These are phyloP conservation scores for Octopus bimaculoides DNA, from an alignment of 1,140 invertebrate species.

Conservation along the genomic window DNA sequence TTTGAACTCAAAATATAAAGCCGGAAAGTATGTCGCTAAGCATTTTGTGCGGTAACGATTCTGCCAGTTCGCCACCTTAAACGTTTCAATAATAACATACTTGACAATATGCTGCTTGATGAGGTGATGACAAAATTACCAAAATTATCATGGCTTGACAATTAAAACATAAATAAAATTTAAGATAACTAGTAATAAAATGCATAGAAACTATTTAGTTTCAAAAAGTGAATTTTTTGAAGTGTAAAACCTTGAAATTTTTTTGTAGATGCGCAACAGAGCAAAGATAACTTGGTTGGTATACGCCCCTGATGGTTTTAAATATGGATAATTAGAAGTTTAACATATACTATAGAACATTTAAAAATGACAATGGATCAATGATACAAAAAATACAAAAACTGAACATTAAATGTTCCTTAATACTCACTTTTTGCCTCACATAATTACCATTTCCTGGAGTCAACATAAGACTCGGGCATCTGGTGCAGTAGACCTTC, in stretches of 20 bases:
- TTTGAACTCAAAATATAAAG: too few species aligned
- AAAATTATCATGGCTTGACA: too few species aligned
- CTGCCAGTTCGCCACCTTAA: too few species aligned
- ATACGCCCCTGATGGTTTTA: background rate
- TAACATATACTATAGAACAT: background rate
- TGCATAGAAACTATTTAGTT: too few species aligned
- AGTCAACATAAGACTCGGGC: slow-evolving; percentile 38
- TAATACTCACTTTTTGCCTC: slow-evolving; percentile 36
- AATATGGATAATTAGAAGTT: background rate
- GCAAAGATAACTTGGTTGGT: background rate
- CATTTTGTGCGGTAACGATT: too few species aligned
- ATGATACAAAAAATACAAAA: background rate
- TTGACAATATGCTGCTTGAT: too few species aligned
- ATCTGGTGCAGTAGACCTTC: slow-evolving; percentile 42
- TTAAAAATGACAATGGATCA: background rate
- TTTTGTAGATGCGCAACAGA: background rate
- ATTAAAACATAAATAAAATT: too few species aligned
- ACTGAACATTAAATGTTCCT: background rate
- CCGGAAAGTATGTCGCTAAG: too few species aligned
- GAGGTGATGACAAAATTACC: too few species aligned
- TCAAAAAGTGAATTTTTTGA: too few species aligned
- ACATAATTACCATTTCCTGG: slow-evolving; percentile 32
- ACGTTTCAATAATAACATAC: too few species aligned
- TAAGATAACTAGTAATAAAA: too few species aligned
- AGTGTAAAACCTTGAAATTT: background rate